Evolutionary conservation across 2,888 invertebrate genomes (phyloP), one percentile per base, ranked within the genome.

Genomic region (Mamestra brassicae): DNA sequence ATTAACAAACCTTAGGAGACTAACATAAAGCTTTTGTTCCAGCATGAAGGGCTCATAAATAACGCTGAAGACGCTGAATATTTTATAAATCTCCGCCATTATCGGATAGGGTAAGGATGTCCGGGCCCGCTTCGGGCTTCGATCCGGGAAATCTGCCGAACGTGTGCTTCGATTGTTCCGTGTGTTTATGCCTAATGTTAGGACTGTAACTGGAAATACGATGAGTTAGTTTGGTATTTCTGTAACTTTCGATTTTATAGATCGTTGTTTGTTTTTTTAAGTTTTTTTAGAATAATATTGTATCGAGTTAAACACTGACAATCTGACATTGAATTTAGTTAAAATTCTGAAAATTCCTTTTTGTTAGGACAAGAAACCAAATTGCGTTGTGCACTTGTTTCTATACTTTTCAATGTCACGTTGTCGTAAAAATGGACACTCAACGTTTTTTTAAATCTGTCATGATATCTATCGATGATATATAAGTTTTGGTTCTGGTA

Each of bases 41-140:
- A 88, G 86, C 89, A 91, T 89, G 88, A 89, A 90, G 89, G 88
- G 85, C 93, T 93, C 93, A 93, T 94, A 94, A 94, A 94, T 94
- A 94, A 94, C 92, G 91, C 93, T 91, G 92, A 90, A 90, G 89
- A 87, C 87, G 88, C 86, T 94, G 94, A 94, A 95, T 95, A 94
- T 94, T 95, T 94, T 92, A 94, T 94, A 91, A 90, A 92, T 91
- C 89, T 90, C 88, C 89, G 89, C 93, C 94, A 92, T 94, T 94
- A 94, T 94, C 91, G 93, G 90, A 91, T 93, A 88, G 93, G 93
- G 93, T 90, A 91, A 91, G 92, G 91, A 92, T 87, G 92, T 93
- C 92, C 93, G 93, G 91, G 75, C 71, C 76, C 26, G 80, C 85
- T 91, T 92, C 92, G 90, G 92, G 80, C 85, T 91, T 92, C 92